Conservation (phyloP, 2,888 invertebrate species). For the Paralinhomoeus sp. region DNA sequence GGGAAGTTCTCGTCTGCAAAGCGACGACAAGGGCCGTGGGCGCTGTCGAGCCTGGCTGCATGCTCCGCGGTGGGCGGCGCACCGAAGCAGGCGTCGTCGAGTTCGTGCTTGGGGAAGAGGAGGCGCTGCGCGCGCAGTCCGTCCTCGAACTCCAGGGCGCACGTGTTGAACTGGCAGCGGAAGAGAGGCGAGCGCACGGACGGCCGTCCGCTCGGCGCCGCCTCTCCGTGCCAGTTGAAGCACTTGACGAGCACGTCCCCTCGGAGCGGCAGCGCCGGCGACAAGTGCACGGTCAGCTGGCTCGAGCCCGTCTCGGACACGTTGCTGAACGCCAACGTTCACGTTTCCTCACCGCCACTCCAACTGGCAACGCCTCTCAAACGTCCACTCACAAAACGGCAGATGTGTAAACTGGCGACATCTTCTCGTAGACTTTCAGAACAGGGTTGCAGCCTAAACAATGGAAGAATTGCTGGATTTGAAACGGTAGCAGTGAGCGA, state of each 20-base stretch:
- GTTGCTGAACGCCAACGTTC: neutral
- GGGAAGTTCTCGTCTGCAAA: too few relatives aligned
- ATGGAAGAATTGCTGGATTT: too few relatives aligned
- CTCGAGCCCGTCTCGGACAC: neutral
- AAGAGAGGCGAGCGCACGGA: conserved; percentile 44
- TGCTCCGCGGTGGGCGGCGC: too few relatives aligned
- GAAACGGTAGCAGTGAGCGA: too few relatives aligned
- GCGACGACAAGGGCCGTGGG: too few relatives aligned
- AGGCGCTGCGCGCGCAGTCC: conserved; percentile 45
- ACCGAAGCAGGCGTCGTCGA: conserved; percentile 63
- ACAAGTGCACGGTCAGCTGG: neutral
- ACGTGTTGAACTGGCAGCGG: conserved; percentile 76
- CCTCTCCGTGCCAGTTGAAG: conserved; percentile 42
- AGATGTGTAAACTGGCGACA: conserved; percentile 65
- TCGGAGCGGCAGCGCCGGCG: conserved; percentile 40
- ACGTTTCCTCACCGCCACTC: too few relatives aligned
- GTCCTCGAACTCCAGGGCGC: conserved; percentile 41
- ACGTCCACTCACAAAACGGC: conserved; percentile 40
- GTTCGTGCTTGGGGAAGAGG: conserved; percentile 57
- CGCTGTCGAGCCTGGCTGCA: too few relatives aligned
- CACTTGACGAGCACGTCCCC: conserved; percentile 77
- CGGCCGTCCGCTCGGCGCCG: conserved; percentile 14
- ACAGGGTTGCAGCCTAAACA: conserved; percentile 27
- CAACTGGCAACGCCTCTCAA: too few relatives aligned
- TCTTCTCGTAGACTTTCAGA: conserved; percentile 57